Base-by-base conservation (phyloP, 2,888 invertebrate species). In the Coelinius sp. region DNA sequence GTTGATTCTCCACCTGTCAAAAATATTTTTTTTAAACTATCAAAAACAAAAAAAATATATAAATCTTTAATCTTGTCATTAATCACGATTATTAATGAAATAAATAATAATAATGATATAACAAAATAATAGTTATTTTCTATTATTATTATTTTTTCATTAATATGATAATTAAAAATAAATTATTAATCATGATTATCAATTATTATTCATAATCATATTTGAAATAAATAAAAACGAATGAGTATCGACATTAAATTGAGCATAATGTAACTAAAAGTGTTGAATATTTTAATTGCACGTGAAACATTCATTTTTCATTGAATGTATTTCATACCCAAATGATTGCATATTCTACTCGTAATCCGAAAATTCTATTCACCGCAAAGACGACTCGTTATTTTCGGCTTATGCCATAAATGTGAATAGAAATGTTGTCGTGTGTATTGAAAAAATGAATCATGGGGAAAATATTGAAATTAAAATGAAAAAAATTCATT, bases 401-500 rank as follows among this genome's bases (percentile, higher is more conserved):
- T 83, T 83, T 83, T 79, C 83, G 79, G 81, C 82, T 83, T 82
- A 83, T 75, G 77, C 68, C 63, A 70, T 56, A 79, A 81, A 78
- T 64, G 31, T 59, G 59, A 59, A 59, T 59, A 17, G 31, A 17
- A 35, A 8, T 14, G 8, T 14, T 35, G n/a, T 17, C 10, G 35
- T 5, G 59, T 27, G 20, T 31, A n/a, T 35, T 5, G 17, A 17
- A 6, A 14, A 10, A 53, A 59, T 59, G 10, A 14, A 59, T 59
- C 31, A 31, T 7, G 14, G 35, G 10, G 20, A 20, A 17, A 27
- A n/a, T 14, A 49, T 27, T 2, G 27, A 25, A 27, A 27, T 20
- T 6, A 52, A 52, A 22, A 6, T 10, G 24, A 24, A 20, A 20
- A 20, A 17, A 52, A 10, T 22, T 22, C 20, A 1, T 53, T 53